A percentile compares a stretch with the other conserved stretches of the same genome.
These are phyloP conservation scores for Drosophila lini DNA, from an alignment of 1,140 invertebrate species.

Conservation along the genomic window DNA sequence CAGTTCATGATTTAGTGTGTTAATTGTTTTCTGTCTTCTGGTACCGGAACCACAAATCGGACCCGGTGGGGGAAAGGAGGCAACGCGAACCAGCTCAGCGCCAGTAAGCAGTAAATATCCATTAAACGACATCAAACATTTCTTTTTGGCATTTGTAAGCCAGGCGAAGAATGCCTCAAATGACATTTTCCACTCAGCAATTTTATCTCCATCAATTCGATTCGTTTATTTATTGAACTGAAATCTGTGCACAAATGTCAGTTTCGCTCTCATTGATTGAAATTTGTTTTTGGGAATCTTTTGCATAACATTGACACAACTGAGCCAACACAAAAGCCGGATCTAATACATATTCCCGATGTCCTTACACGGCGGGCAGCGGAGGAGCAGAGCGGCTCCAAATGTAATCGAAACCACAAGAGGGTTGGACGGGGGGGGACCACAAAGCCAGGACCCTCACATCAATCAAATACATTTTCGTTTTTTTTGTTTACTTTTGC, in stretches of 20 bases:
- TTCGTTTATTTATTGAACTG: slow-evolving; percentile 27
- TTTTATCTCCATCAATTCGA: slow-evolving; percentile 53
- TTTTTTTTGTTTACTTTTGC: slow-evolving; percentile 67
- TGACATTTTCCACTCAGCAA: slow-evolving; percentile 35
- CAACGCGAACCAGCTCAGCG: neutral
- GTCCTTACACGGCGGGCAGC: slow-evolving; percentile 21
- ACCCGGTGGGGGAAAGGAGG: neutral
- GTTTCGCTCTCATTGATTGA: slow-evolving; percentile 45
- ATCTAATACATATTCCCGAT: slow-evolving; percentile 46
- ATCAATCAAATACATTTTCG: slow-evolving; percentile 73
- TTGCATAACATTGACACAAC: slow-evolving; percentile 60
- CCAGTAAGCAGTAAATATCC: slow-evolving; percentile 19
- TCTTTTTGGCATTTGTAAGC: slow-evolving; percentile 53
- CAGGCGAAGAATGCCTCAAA: slow-evolving; percentile 26
- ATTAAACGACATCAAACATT: slow-evolving; percentile 39
- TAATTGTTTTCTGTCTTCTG: slow-evolving; percentile 48
- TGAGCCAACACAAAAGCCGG: slow-evolving; percentile 49
- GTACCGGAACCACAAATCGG: neutral
- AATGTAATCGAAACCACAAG: slow-evolving; percentile 56
- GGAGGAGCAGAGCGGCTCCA: slow-evolving; percentile 2
- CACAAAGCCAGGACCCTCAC: slow-evolving; percentile 29
- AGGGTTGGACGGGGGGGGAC: neutral
- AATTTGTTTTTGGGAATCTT: slow-evolving; percentile 51
- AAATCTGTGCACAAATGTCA: slow-evolving; percentile 38
- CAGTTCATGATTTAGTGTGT: slow-evolving; percentile 50